phyloP scores from a whole-genome alignment of 2,888 invertebrate genomes.

The Zygaena filipendulae region DNA sequence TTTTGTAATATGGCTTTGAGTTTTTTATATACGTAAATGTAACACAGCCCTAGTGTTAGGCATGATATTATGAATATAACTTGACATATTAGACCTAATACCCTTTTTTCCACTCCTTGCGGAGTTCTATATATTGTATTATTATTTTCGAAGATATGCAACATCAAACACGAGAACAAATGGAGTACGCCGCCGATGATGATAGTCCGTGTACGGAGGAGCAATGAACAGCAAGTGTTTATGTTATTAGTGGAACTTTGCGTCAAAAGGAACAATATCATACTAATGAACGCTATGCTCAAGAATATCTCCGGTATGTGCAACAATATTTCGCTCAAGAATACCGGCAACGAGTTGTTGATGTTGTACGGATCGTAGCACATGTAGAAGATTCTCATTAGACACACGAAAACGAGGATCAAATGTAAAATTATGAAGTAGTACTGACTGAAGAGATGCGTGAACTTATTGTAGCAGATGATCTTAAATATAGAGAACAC shows the following conservation, averaged over 20 bases:
- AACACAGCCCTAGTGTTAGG: slow-evolving; percentile 84
- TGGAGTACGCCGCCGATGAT: slow-evolving; percentile 83
- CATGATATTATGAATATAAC: slow-evolving; percentile 88
- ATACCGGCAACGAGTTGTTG: slow-evolving; percentile 80
- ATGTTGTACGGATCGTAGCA: slow-evolving; percentile 94
- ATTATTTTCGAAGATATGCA: slow-evolving; percentile 81
- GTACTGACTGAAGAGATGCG: slow-evolving; percentile 86
- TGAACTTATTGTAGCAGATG: slow-evolving; percentile 85
- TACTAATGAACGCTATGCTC: slow-evolving; percentile 88
- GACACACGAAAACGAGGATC: slow-evolving; percentile 84
- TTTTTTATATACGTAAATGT: slow-evolving; percentile 85
- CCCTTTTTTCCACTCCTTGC: slow-evolving; percentile 62
- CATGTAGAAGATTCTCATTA: slow-evolving; percentile 85
- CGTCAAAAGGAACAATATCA: slow-evolving; percentile 85
- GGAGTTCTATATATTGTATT: slow-evolving; percentile 54
- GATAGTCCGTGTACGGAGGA: slow-evolving; percentile 83
- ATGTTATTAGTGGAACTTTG: slow-evolving; percentile 78
- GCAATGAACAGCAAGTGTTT: slow-evolving; percentile 73
- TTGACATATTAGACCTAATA: slow-evolving; percentile 82
- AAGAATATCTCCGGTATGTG: slow-evolving; percentile 88
- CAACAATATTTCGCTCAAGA: slow-evolving; percentile 83
- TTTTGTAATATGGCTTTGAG: slow-evolving; percentile 79
- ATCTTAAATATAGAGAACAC: slow-evolving; percentile 88
- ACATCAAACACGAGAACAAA: slow-evolving; percentile 81
- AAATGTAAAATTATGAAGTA: slow-evolving; percentile 90